These are phyloP conservation scores for Apostichopus japonicus DNA, from an alignment of 35 echinoderm and acorn worm genomes.

Conservation along the genomic window DNA sequence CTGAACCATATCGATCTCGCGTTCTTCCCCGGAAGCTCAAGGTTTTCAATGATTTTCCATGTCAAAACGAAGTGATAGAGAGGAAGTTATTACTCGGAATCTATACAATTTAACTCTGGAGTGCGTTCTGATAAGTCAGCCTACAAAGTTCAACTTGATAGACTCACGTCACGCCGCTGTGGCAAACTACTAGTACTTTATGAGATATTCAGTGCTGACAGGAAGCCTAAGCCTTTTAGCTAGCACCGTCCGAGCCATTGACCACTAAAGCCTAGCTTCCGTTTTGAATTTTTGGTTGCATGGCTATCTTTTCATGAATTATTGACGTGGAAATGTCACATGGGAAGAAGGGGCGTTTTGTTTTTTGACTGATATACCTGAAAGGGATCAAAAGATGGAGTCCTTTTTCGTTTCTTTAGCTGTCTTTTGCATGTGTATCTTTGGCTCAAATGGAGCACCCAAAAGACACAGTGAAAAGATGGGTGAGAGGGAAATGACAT, in stretches of 20 bases:
- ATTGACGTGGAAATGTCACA: neutral
- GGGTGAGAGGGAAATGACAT: neutral
- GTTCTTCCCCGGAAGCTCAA: neutral
- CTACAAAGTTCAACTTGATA: too few relatives aligned
- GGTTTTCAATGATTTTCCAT: neutral
- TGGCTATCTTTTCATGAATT: neutral
- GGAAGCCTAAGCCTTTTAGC: neutral
- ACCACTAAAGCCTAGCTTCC: too few relatives aligned
- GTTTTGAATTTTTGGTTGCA: neutral
- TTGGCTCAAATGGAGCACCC: neutral
- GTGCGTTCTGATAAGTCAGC: too few relatives aligned
- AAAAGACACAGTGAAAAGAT: neutral
- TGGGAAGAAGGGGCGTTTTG: neutral
- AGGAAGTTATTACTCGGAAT: neutral
- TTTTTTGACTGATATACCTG: neutral
- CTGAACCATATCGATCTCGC: neutral
- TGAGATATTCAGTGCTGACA: neutral
- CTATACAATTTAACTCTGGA: neutral
- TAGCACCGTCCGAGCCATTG: too few relatives aligned
- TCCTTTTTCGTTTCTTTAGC: neutral
- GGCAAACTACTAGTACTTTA: too few relatives aligned
- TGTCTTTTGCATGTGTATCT: neutral
- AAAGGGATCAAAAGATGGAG: neutral
- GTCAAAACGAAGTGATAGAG: neutral
- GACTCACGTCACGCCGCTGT: too few relatives aligned